These are phyloP conservation scores for Mesoligia furuncula DNA, from an alignment of 2,888 invertebrate genomes.

Conservation along the genomic window DNA sequence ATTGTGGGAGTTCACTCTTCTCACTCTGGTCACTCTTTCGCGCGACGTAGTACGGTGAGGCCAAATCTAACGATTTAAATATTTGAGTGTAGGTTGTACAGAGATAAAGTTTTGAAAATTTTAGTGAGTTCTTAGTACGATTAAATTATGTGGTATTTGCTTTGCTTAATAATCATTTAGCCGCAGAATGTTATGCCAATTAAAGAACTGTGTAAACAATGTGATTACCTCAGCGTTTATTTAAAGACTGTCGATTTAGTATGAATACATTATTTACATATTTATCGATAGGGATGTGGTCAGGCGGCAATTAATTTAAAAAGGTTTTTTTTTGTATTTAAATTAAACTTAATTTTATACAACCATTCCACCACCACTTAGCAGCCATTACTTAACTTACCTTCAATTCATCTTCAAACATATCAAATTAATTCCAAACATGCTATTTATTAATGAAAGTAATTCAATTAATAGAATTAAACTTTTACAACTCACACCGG, in stretches of 20 bases:
- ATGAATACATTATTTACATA: neutral
- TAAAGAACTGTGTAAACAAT: conserved; percentile 3
- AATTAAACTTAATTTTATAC: conserved; percentile 2
- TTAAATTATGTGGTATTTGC: conserved; percentile 1
- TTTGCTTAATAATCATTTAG: conserved; percentile 4
- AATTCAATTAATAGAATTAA: conserved; percentile 46
- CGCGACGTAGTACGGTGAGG: neutral
- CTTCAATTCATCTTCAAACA: conserved; percentile 29
- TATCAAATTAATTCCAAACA: conserved; percentile 14
- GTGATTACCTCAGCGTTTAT: neutral
- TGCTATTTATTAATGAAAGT: conserved; percentile 19
- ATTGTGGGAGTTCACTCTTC: neutral
- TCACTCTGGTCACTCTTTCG: neutral
- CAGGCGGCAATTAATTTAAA: neutral
- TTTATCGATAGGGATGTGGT: conserved; percentile 5
- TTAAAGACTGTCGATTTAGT: neutral
- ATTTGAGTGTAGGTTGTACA: neutral
- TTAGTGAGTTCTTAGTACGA: neutral
- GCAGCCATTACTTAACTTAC: neutral
- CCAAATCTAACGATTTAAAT: neutral
- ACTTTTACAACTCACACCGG: conserved; percentile 33
- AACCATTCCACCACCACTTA: neutral
- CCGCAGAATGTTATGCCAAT: neutral
- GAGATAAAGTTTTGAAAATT: neutral
- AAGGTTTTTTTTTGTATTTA: neutral